Evolutionary conservation across 2,888 invertebrate species (phyloP).

Genomic region (Cheilosia grossa): DNA sequence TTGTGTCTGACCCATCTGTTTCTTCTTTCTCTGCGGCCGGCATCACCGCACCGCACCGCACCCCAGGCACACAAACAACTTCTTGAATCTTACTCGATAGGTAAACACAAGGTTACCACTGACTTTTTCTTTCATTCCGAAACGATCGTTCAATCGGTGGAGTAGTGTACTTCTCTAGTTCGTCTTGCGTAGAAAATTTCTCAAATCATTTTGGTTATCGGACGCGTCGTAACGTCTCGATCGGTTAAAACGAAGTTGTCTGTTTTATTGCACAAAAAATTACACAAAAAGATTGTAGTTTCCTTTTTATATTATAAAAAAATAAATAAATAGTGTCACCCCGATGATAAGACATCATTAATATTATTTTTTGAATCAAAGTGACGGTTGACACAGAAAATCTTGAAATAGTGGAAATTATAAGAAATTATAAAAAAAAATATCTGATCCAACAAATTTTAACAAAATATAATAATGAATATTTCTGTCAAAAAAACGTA

Average conservation of each 20-base stretch:
- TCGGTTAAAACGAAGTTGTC: conserved; percentile 30
- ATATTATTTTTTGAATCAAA: conserved; percentile 7
- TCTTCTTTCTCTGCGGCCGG: conserved; percentile 13
- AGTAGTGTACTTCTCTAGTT: conserved; percentile 75
- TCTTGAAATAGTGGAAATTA: conserved; percentile 5
- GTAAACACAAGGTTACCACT: conserved; percentile 77
- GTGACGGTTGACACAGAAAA: conserved; percentile 6
- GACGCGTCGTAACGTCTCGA: conserved; percentile 30
- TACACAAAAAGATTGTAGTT: no score
- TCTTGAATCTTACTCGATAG: conserved; percentile 65
- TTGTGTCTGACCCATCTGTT: conserved; percentile 42
- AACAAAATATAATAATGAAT: conserved; percentile 36
- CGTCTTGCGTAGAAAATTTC: conserved; percentile 39
- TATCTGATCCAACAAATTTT: neutral
- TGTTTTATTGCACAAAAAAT: no score
- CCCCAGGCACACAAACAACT: conserved; percentile 27
- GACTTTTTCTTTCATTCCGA: conserved; percentile 81
- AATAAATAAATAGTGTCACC: neutral
- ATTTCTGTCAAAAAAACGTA: conserved; percentile 23
- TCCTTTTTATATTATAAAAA: no score
- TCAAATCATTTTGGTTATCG: conserved; percentile 26
- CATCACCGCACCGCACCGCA: neutral
- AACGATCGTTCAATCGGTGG: conserved; percentile 81
- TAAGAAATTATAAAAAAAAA: neutral
- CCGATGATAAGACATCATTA: conserved; percentile 39